These are phyloP conservation scores for Esox niger DNA, from an alignment of 2,113 vertebrate genomes.

Conservation along the genomic window DNA sequence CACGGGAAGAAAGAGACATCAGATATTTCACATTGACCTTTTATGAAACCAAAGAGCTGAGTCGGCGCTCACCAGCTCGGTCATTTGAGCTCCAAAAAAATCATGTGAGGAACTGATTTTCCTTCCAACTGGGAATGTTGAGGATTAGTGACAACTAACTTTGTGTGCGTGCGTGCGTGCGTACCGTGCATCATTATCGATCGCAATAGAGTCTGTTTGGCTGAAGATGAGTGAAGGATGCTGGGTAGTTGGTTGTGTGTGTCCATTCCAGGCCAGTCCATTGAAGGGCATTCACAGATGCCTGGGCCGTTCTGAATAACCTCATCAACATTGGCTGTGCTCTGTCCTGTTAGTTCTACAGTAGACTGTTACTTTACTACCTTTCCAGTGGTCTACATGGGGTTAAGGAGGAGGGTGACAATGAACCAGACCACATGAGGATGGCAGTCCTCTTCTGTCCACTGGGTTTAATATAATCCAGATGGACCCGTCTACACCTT, in stretches of 20 bases:
- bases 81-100: not conserved
- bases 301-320: not conserved
- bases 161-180: conserved; percentile 6
- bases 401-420: too few species aligned
- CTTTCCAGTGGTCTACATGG: too few species aligned
- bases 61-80: conserved; percentile 5
- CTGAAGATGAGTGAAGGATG: conserved; percentile 4
- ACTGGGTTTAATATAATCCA: not conserved
- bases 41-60: conserved; percentile 14
- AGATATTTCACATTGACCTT: conserved; percentile 12
- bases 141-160: not conserved
- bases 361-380: too few species aligned
- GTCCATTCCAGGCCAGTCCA: conserved; percentile 6
- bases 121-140: not conserved
- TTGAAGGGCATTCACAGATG: conserved; percentile 13
- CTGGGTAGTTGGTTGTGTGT: not conserved
- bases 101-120: conserved; percentile 5
- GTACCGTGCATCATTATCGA: conserved; percentile 3
- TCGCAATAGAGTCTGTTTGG: conserved; percentile 9
- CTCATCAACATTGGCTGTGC: conserved; percentile 12
- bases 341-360: not conserved
- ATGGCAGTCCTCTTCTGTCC: not conserved
- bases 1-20: conserved; percentile 13
- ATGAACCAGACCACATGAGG: not conserved
- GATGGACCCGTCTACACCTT: not conserved